Evolutionary conservation across 1,140 invertebrate genomes (phyloP), one percentile per base, ranked within the genome.

Genomic region (Cherax destructor): DNA sequence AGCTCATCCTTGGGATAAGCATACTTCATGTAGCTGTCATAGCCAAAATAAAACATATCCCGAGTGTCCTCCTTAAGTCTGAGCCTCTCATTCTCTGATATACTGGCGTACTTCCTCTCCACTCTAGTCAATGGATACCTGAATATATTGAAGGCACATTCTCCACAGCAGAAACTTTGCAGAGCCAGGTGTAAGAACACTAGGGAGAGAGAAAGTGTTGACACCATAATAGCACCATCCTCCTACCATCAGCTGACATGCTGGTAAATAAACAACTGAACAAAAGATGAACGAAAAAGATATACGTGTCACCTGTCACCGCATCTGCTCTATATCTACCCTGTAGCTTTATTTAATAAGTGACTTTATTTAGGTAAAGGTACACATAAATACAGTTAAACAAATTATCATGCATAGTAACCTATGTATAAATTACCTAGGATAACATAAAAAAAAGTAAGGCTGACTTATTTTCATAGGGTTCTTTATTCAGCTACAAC

Each of bases 1-100:
- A 99, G 94, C 95, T 99, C 99, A 95, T 99, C 99, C 94, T 98
- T 98, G 0, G 98, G 99, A 95, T 98, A 99, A 11, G 99, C 99
- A 96, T 99, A 97, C 88, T 96, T 96, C 91, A 99, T 95, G 94
- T 99, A 99, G 93, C 97, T 97, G 92, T 99, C 97, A 94, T 99
- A 99, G 0, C 98, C 99, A 96, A 99, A 98, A 94, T 98, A 97
- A 94, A 99, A 99, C 97, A 99, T 98, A 88, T 97, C 96, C 74
- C 96, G 95, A 1, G 98, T 97, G 95, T 98, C 97, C 93, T 98
- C 97, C 86, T 94, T 78, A 93, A 95, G 94, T 86, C 94, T 91
- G 49, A 94, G 74, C 21, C 94, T 92, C 83, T 94, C 93, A 24
- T 93, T 92, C 90, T 95, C 95, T 0, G 94, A 72, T 59, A 93